Conservation (phyloP, 2,888 invertebrate genomes). For the Lamellibrachia columna region DNA sequence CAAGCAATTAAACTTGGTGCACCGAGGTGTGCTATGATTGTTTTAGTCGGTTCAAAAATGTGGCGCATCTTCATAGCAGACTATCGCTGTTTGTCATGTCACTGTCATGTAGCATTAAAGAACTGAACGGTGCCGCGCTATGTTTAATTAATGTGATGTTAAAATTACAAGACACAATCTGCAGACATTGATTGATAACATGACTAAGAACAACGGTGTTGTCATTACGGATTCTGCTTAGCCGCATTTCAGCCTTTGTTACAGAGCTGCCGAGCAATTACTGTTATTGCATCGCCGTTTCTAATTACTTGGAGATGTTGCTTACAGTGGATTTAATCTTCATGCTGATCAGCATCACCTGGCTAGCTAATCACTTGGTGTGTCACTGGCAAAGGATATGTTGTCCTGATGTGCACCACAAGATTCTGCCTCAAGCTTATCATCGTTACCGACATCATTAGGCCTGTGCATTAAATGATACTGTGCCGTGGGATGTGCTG, state of each 20-base stretch:
- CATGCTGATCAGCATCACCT: not conserved
- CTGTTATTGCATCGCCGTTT: not conserved
- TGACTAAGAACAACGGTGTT: not conserved
- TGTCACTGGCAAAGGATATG: not conserved
- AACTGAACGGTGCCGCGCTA: not conserved
- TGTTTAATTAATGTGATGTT: not conserved
- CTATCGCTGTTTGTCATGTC: not conserved
- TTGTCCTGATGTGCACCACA: not conserved
- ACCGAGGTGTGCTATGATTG: not conserved
- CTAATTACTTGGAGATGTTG: not conserved
- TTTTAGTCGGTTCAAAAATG: not conserved
- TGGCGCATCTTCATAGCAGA: not conserved
- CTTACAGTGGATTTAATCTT: not conserved
- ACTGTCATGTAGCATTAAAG: not conserved
- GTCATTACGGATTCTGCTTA: not conserved
- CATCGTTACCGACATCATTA: not conserved
- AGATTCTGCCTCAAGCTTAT: not conserved
- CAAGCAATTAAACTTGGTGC: not conserved
- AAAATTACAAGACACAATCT: conserved; percentile 1
- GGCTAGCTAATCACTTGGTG: not conserved
- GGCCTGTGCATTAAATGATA: not conserved
- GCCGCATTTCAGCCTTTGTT: not conserved
- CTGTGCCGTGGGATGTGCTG: not conserved
- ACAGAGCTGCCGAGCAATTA: not conserved
- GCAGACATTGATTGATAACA: conserved; percentile 6